These are phyloP conservation scores for Stenodera caucasica DNA, from an alignment of 2,888 invertebrate species.

Conservation along the genomic window DNA sequence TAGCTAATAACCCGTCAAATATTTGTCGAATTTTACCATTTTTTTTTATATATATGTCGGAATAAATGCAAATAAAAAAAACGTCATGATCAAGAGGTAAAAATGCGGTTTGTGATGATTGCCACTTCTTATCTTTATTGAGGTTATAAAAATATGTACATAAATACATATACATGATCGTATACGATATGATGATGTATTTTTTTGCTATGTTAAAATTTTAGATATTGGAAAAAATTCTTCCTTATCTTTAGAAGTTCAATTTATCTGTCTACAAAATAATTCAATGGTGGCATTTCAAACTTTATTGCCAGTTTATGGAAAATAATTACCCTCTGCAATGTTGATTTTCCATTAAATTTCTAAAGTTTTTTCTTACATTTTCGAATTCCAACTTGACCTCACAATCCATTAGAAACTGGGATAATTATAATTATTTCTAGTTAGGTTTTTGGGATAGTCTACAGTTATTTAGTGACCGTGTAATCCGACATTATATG, in stretches of 20 bases:
- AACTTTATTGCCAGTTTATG: constrained; percentile 18
- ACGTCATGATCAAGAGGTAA: constrained; percentile 32
- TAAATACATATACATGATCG: constrained; percentile 18
- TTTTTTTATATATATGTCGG: constrained; percentile 28
- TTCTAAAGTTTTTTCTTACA: neutral
- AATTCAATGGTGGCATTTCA: constrained; percentile 7
- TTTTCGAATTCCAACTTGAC: neutral
- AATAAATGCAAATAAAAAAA: constrained; percentile 36
- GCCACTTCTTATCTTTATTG: constrained; percentile 25
- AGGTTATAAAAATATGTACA: constrained; percentile 26
- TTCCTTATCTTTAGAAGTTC: neutral
- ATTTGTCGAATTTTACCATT: constrained; percentile 29
- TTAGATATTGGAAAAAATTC: neutral
- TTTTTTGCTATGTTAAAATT: too few relatives aligned
- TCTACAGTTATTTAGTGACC: constrained; percentile 45
- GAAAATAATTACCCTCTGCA: constrained; percentile 23
- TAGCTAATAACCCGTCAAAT: constrained; percentile 33
- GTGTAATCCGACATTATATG: constrained; percentile 47
- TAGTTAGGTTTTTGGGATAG: constrained; percentile 21
- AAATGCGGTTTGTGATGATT: constrained; percentile 18
- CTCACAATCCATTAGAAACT: too few relatives aligned
- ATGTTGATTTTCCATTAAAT: constrained; percentile 28
- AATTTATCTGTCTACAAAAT: constrained; percentile 10
- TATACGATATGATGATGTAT: neutral
- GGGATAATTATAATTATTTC: neutral